Base-by-base conservation (phyloP, 2,113 vertebrate species). In the Lethenteron camtschaticum region DNA sequence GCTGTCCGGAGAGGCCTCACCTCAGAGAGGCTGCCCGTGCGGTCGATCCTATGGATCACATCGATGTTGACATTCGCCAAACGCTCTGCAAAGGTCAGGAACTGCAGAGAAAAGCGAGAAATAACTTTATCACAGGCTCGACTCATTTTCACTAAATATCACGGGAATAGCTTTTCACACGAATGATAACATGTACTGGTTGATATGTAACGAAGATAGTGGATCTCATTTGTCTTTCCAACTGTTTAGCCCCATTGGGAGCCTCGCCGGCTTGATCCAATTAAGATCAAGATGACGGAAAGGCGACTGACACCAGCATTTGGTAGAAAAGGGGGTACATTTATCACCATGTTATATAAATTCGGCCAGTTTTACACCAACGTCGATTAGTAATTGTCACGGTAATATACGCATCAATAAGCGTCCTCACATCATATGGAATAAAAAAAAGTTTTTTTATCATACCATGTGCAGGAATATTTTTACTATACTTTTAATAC, bases 11-110 rank as follows among this genome's bases (percentile, higher is more conserved):
- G 12, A n/a, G 13, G 12, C 55, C 83, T 81, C 77, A 95, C 94
- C 88, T 99, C 94, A 55, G 81, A 79, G 12, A 85, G 85, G 74
- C 83, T 85, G 68, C 85, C 85, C 69, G 85, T 89, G 75, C 88
- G 82, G 78, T 99, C 90, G 13, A 99, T 97, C 2, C 90, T 87
- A 74, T 97, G 92, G 79, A 97, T 88, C 70, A 99, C 85, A 77
- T 99, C 79, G 0, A 99, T 95, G 74, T 99, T 95, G 69, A 99
- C 81, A 76, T 88, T 91, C 56, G 84, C 83, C n/a, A 99, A 79
- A 56, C 94, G 83, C 74, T 97, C 91, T 1, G 90, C 86, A 77
- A 99, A 99, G 2, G 90, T 99, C 71, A 88, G 88, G 83, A 95
- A 99, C 94, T 99, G 77, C 0, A 76, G 74, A 74, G 69, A 10